A percentile compares a stretch with the other conserved stretches of the same genome.
These are phyloP conservation scores for Ditylenchus dipsaci DNA, from an alignment of 1,140 invertebrate genomes.

Conservation along the genomic window DNA sequence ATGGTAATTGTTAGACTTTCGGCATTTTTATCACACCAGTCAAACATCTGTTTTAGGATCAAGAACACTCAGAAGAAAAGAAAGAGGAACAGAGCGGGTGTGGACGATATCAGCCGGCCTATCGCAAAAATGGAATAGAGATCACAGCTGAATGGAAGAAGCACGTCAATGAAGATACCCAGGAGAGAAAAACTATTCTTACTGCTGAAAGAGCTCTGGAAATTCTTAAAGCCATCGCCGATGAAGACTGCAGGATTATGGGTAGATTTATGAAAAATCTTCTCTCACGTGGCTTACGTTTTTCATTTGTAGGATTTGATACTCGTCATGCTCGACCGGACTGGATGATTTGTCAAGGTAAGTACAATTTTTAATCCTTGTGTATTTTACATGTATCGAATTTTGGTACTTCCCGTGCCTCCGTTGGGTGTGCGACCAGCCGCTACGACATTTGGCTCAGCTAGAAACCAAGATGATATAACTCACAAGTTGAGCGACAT, in stretches of 20 bases:
- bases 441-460: conserved; percentile 98
- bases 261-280: too few species aligned
- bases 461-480: conserved; percentile 94
- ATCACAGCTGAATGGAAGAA: conserved; percentile 89
- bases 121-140: conserved; percentile 80
- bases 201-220: conserved; percentile 92
- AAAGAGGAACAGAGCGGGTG: conserved; percentile 80
- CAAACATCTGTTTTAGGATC: conserved; percentile 14
- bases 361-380: too few species aligned
- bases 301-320: conserved; percentile 50
- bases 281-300: too few species aligned
- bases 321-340: conserved; percentile 81
- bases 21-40: too few species aligned
- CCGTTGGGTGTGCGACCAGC: conserved; percentile 85
- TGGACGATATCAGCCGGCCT: conserved; percentile 90
- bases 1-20: too few species aligned
- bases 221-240: conserved; percentile 91
- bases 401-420: conserved; percentile 81
- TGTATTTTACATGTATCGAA: too few species aligned
- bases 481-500: conserved; percentile 98
- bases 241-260: conserved; percentile 90
- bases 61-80: conserved; percentile 30
- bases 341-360: conserved; percentile 92
- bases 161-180: conserved; percentile 88
- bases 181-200: conserved; percentile 81